These are phyloP conservation scores for Argentina silus DNA, from an alignment of 2,797 vertebrate genomes.

Conservation along the genomic window DNA sequence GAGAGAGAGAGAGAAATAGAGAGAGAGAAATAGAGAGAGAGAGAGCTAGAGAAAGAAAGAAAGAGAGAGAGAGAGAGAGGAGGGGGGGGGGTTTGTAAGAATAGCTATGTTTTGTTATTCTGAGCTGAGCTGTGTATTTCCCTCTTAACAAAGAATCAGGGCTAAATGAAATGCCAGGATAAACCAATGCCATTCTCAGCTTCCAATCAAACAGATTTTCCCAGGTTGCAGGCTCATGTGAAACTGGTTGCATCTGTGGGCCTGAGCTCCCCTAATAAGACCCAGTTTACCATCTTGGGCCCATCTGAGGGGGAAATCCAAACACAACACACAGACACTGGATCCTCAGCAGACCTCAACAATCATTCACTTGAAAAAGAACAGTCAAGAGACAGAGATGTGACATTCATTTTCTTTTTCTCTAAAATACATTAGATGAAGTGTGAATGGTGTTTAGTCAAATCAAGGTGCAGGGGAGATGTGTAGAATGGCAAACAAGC, in stretches of 20 bases:
- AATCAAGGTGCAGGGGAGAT: constrained; percentile 56
- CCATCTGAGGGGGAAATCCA: constrained; percentile 30
- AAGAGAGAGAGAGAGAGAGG: constrained; percentile 8
- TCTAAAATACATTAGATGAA: constrained; percentile 83
- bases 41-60: constrained; percentile 26
- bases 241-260: constrained; percentile 47
- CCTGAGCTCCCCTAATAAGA: constrained; percentile 61
- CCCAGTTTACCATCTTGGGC: constrained; percentile 41
- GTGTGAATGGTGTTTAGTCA: constrained; percentile 55
- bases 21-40: constrained; percentile 1
- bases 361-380: constrained; percentile 70
- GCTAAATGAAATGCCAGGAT: constrained; percentile 34
- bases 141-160: constrained; percentile 51
- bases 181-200: constrained; percentile 43
- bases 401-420: constrained; percentile 87
- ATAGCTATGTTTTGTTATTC: constrained; percentile 56
- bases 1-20: constrained; percentile 49
- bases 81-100: constrained; percentile 18
- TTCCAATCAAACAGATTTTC: constrained; percentile 54
- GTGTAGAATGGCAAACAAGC: constrained; percentile 62
- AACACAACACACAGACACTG: constrained; percentile 42
- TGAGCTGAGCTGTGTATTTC: constrained; percentile 62
- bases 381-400: constrained; percentile 86
- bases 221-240: constrained; percentile 58
- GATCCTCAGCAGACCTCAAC: constrained; percentile 65